Base-by-base conservation (phyloP, 2,888 invertebrate species). In the Autographa pulchrina region DNA sequence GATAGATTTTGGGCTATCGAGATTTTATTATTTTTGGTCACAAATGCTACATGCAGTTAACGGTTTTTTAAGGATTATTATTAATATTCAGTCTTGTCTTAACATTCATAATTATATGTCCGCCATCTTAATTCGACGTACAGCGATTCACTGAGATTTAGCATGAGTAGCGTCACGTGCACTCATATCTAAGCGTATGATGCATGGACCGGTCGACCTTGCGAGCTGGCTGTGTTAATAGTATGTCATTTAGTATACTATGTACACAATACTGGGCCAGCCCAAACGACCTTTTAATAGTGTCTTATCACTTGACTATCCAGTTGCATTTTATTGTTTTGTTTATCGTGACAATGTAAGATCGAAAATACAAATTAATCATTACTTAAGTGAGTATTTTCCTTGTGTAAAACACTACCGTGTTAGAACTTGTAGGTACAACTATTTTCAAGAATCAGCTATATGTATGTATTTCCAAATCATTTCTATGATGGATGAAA, bases 151-250 rank as follows among this genome's bases (percentile, higher is more conserved):
- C 74, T 54, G 74, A 75, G 68, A 60, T 70, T 66, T 62, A 80
- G 74, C 65, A 69, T 71, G 65, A 73, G 65, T 62, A 65, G 56
- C 69, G 59, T 80, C 68, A 67, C 72, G 63, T 72, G 74, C 75
- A 71, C 72, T 65, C 65, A 72, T 74, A 80, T 67, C 68, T 80
- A 80, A 72, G 68, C 72, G 76, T 78, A 62, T 58, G 82, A 76
- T 85, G 86, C 75, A 86, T 75, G 77, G 72, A 88, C 82, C 72
- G 66, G 83, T 77, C 82, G 87, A 81, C 89, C 89, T 89, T 89
- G 89, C 64, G 65, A 56, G 72, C 78, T 87, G 80, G 77, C 77
- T 77, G 83, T 85, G 80, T 65, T 85, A 83, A 86, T 88, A 84
- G 82, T 74, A 78, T 76, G 77, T 79, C 81, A 86, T 85, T 84